These are phyloP conservation scores for Chelon auratus DNA, from an alignment of 2,797 vertebrate species.

Conservation along the genomic window DNA sequence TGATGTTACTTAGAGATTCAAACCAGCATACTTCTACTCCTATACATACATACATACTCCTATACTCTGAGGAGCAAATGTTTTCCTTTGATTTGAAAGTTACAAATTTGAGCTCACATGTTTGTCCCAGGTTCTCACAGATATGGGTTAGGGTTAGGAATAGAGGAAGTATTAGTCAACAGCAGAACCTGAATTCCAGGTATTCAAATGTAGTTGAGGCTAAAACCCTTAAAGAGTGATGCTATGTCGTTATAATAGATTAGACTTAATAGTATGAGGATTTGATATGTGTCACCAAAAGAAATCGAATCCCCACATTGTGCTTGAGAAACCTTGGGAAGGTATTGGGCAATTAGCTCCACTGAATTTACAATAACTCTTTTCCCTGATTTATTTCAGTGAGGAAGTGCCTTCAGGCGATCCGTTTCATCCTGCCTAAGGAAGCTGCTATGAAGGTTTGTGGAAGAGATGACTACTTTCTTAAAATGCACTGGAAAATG, in stretches of 20 bases:
- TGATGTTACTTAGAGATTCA: background rate
- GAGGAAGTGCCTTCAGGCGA: constrained; percentile 92
- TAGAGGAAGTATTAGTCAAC: too few species aligned
- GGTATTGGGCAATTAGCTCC: background rate
- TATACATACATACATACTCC: too few species aligned
- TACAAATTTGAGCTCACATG: background rate
- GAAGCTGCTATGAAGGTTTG: constrained; percentile 91
- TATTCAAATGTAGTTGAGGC: background rate
- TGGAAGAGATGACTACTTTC: background rate
- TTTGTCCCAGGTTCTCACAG: background rate
- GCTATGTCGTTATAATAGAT: too few species aligned
- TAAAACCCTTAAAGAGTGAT: background rate
- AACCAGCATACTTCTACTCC: background rate
- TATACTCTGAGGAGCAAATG: too few species aligned
- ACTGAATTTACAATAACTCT: background rate
- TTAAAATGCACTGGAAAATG: background rate
- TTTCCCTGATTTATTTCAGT: constrained; percentile 78
- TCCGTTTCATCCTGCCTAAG: constrained; percentile 94
- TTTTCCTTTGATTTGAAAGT: too few species aligned
- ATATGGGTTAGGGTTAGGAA: too few species aligned
- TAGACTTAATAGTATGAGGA: too few species aligned
- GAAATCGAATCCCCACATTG: too few species aligned
- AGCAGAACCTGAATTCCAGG: background rate
- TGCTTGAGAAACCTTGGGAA: too few species aligned
- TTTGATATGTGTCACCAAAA: too few species aligned